Evolutionary conservation across 2,888 invertebrate species (phyloP).

Genomic region (Dryocosmus kuriphilus): DNA sequence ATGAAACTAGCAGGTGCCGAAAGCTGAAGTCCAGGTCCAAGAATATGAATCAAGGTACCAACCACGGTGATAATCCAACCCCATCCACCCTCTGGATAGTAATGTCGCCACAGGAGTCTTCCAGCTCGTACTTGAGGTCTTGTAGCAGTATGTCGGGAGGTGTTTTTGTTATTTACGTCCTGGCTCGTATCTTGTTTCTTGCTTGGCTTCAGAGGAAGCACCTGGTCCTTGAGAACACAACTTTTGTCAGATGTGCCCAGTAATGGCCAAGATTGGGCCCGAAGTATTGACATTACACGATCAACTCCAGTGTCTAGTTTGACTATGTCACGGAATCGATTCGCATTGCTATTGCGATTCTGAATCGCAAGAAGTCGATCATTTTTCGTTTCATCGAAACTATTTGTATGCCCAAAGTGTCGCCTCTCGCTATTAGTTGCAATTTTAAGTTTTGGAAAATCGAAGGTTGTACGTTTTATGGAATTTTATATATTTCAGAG

Average conservation of each 20-base stretch:
- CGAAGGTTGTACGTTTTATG: background rate
- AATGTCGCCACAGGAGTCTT: constrained; percentile 84
- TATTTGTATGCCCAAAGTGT: background rate
- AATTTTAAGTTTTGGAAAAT: background rate
- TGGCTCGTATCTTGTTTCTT: constrained; percentile 47
- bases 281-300: constrained; percentile 75
- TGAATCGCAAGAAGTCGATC: background rate
- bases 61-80: constrained; percentile 89
- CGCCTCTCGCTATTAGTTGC: background rate
- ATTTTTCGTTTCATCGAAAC: constrained; percentile 15
- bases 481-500: too few species aligned
- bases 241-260: constrained; percentile 62
- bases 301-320: constrained; percentile 20
- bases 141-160: constrained; percentile 55
- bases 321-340: constrained; percentile 56
- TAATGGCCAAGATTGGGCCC: constrained; percentile 80
- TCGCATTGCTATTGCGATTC: background rate
- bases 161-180: constrained; percentile 69
- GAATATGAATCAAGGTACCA: constrained; percentile 82
- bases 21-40: constrained; percentile 88
- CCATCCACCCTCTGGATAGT: constrained; percentile 94
- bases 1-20: constrained; percentile 75
- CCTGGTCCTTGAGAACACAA: constrained; percentile 64
- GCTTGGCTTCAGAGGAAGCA: constrained; percentile 45
- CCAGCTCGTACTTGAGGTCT: constrained; percentile 81